Evolutionary conservation across 2,797 vertebrate genomes (phyloP).

Genomic region (Labroides dimidiatus): DNA sequence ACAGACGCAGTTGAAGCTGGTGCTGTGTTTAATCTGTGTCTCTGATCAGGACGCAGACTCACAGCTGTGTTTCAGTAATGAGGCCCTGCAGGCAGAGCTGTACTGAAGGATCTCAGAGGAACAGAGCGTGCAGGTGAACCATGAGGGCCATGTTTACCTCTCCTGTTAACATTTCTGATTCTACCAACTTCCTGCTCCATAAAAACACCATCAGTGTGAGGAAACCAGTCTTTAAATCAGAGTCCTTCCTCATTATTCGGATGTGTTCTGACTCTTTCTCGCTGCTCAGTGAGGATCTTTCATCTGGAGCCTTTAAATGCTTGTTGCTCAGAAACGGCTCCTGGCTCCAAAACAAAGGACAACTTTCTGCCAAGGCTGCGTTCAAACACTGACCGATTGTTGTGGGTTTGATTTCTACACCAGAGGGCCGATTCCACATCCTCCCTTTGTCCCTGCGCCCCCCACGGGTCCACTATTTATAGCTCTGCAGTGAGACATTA

Average conservation of each 20-base stretch:
- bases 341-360: slow-evolving; percentile 68
- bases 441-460: slow-evolving; percentile 72
- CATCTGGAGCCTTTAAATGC: background rate
- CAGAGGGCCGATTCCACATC: slow-evolving; percentile 70
- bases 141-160: too few species aligned
- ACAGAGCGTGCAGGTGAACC: too few species aligned
- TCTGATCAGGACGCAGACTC: background rate
- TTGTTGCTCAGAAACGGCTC: slow-evolving; percentile 50
- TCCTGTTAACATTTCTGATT: too few species aligned
- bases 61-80: background rate
- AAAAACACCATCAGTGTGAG: too few species aligned
- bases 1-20: background rate
- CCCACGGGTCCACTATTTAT: slow-evolving; percentile 70
- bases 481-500: slow-evolving; percentile 60
- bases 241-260: too few species aligned
- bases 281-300: too few species aligned
- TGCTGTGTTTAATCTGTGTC: background rate
- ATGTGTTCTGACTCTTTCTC: too few species aligned
- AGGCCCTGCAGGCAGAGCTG: background rate
- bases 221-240: too few species aligned
- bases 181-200: too few species aligned
- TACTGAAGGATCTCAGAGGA: background rate
- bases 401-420: slow-evolving; percentile 60
- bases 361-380: slow-evolving; percentile 58
- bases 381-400: slow-evolving; percentile 65